Conservation (phyloP, 2,888 invertebrate species). For the Drosophila pseudotalamancana region DNA sequence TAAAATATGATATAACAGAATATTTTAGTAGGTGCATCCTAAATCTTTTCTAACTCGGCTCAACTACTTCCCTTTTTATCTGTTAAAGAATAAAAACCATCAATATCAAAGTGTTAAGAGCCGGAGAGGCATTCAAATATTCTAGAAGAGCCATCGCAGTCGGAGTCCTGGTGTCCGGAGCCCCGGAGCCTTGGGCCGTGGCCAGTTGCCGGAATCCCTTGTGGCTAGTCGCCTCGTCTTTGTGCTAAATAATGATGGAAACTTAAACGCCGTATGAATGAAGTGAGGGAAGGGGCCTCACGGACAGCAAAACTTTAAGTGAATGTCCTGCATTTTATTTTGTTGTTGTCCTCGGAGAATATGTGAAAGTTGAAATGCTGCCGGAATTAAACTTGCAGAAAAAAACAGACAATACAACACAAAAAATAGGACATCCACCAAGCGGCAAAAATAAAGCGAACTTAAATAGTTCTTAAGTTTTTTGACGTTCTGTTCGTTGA, state of each 20-base stretch:
- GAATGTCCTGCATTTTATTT: slow-evolving; percentile 81
- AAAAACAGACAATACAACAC: slow-evolving; percentile 29
- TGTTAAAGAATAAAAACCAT: slow-evolving; percentile 10
- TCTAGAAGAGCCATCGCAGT: slow-evolving; percentile 12
- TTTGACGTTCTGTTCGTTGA: slow-evolving; percentile 61
- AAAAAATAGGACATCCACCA: slow-evolving; percentile 14
- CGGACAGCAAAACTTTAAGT: slow-evolving; percentile 74
- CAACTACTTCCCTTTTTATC: not conserved
- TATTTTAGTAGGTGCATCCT: not conserved
- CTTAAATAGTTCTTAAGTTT: slow-evolving; percentile 75
- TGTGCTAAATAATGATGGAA: slow-evolving; percentile 78
- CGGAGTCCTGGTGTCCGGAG: slow-evolving; percentile 23
- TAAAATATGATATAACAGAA: not conserved
- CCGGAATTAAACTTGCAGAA: slow-evolving; percentile 77
- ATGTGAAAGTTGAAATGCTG: slow-evolving; percentile 80
- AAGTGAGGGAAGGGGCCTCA: slow-evolving; percentile 51
- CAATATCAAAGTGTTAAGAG: slow-evolving; percentile 41
- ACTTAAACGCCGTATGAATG: slow-evolving; percentile 64
- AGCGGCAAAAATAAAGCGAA: slow-evolving; percentile 52
- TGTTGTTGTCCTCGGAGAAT: slow-evolving; percentile 81
- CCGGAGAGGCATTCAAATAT: slow-evolving; percentile 41
- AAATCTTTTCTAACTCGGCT: not conserved
- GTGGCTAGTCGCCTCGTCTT: slow-evolving; percentile 71
- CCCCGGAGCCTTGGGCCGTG: slow-evolving; percentile 22
- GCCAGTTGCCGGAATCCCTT: slow-evolving; percentile 49